These are phyloP conservation scores for Pachyramphus minor DNA, from an alignment of 2,113 vertebrate genomes.

Conservation along the genomic window DNA sequence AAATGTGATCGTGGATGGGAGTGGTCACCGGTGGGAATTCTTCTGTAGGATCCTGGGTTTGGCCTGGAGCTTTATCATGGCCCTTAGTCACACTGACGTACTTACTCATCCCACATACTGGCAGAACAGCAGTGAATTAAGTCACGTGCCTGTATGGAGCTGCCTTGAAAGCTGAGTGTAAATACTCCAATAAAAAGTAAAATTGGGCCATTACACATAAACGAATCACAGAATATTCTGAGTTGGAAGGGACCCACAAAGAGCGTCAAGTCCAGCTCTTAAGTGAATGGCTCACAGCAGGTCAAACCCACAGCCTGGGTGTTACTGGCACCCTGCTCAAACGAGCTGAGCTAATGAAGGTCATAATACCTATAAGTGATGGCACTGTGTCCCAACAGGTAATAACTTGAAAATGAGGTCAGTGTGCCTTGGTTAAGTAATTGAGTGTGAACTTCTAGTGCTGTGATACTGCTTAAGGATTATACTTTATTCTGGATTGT, in stretches of 20 bases:
- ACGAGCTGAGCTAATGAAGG: neutral
- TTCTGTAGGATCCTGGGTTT: neutral
- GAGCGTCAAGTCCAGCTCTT: neutral
- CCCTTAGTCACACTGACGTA: neutral
- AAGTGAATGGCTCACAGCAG: too few species aligned
- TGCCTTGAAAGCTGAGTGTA: neutral
- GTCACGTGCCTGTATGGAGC: rapidly evolving
- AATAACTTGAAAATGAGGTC: neutral
- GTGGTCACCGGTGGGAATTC: neutral
- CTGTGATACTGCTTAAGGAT: neutral
- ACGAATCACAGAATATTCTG: neutral
- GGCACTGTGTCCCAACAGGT: neutral
- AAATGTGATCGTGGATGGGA: neutral
- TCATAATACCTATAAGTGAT: rapidly evolving
- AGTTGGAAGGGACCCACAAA: neutral
- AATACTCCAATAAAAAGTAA: neutral
- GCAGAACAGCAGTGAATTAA: neutral
- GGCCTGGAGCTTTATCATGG: neutral
- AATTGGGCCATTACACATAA: neutral
- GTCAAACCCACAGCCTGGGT: neutral
- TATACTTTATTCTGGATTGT: neutral
- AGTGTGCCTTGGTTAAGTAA: neutral
- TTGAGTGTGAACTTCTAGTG: neutral
- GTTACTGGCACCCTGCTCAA: neutral
- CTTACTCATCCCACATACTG: neutral